phyloP scores from a whole-genome alignment of 2,113 vertebrate species.

The Gorsachius goisagi region DNA sequence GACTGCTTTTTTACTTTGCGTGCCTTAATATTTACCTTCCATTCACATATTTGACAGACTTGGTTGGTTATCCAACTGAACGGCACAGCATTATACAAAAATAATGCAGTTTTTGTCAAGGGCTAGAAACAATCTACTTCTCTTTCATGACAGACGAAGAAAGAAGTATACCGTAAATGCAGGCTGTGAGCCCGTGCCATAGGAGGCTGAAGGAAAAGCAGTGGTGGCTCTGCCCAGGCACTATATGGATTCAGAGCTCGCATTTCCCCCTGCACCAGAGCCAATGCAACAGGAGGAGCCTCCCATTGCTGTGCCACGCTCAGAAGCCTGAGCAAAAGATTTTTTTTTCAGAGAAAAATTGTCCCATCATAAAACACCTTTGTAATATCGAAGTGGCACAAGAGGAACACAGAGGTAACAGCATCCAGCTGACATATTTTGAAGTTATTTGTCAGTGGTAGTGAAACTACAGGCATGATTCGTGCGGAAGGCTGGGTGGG shows the following conservation, averaged over 20 bases:
- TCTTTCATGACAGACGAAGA: neutral
- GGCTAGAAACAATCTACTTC: neutral
- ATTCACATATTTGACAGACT: neutral
- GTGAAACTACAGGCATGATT: neutral
- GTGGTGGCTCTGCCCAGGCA: neutral
- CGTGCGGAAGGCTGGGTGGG: neutral
- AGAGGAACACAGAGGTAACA: neutral
- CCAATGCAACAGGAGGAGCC: neutral
- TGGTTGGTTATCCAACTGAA: neutral
- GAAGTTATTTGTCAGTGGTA: neutral
- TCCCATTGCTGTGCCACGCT: neutral
- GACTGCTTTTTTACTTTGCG: neutral
- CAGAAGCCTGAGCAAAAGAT: neutral
- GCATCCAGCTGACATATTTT: neutral
- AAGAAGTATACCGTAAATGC: neutral
- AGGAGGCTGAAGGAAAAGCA: neutral
- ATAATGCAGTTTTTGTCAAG: neutral
- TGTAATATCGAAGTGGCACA: neutral
- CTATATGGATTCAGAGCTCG: accelerated
- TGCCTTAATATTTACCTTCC: constrained; percentile 1
- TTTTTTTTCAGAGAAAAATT: neutral
- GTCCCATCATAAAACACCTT: neutral
- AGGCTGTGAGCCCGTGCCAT: neutral
- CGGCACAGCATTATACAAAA: neutral
- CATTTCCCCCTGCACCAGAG: neutral